These are phyloP conservation scores for Lasioglossum vierecki DNA, from an alignment of 2,888 invertebrate genomes.

Conservation along the genomic window DNA sequence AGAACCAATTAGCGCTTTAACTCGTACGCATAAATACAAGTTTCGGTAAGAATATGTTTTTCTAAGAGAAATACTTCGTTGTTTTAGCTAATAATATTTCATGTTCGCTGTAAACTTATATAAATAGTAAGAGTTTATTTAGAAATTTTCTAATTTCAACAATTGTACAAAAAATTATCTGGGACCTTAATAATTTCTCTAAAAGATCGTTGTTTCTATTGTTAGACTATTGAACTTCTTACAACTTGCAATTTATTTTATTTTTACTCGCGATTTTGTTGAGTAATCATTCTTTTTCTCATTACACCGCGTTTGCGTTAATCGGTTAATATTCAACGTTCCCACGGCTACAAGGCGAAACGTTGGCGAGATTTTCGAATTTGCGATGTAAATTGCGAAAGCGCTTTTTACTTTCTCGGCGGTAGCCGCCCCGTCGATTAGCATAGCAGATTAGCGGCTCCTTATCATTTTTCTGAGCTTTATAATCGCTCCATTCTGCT, in stretches of 20 bases:
- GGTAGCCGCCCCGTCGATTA: not conserved
- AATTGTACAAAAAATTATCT: not conserved
- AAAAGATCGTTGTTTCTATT: not conserved
- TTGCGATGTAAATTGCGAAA: constrained; percentile 17
- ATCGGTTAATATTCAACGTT: not conserved
- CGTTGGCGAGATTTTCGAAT: not conserved
- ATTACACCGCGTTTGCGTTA: not conserved
- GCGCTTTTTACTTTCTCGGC: not conserved
- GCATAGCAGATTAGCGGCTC: not conserved
- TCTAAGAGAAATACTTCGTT: not conserved
- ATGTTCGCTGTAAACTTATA: not conserved
- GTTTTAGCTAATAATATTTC: not conserved
- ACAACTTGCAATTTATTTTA: not conserved
- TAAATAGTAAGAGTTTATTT: not conserved
- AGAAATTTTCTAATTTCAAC: not conserved
- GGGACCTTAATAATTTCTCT: not conserved
- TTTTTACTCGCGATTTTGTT: not conserved
- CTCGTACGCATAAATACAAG: not conserved
- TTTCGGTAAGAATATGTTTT: not conserved
- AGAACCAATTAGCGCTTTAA: not conserved
- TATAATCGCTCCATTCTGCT: constrained; percentile 2
- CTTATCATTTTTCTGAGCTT: constrained; percentile 3
- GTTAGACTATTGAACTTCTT: not conserved
- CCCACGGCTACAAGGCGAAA: not conserved
- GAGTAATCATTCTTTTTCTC: not conserved